Evolutionary conservation across 1,140 invertebrate genomes (phyloP), one percentile per base, ranked within the genome.

Genomic region (Trigoniulus corallinus): DNA sequence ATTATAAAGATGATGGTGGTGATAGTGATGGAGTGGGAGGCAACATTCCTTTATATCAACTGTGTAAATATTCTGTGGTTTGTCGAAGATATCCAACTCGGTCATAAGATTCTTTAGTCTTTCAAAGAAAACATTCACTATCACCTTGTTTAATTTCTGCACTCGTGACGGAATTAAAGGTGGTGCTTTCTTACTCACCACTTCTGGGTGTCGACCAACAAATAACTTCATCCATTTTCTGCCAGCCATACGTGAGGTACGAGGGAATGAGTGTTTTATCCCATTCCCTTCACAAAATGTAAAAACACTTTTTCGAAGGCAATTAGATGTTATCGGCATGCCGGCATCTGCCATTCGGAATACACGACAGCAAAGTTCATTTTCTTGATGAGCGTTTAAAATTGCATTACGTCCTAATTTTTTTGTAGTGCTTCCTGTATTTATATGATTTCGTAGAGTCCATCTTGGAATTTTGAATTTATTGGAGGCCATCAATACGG

Each of bases 41-140:
- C 58, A 55, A 53, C 64, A 64, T 1, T 62, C 64, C 50, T 68
- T 70, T 56, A 70, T 64, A 57, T 68, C 67, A 51, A 68, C 58
- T 51, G 68, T 68, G 51, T 56, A 67, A 23, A 68, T 62, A 13
- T 44, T 53, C 52, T 67, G 47, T 44, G 62, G 61, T 43, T 53
- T 53, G 47, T 61, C 41, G 20, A 23, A 43, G 24, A 68, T 41
- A 34, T 61, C 47, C 18, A 56, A 52, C 40, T 57, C 53, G 4
- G 57, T 50, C 29, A 62, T 56, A 2, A 65, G 20, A 49, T 54
- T 27, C 44, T 58, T 47, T 25, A 63, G 47, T 54, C 61, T 65
- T 15, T 15, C 27, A 47, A 47, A 47, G 20, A 23, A 22, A 47
- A 23, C 46, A 25, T 13, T 40, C 20, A 65, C 62, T 43, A 65